These are phyloP conservation scores for Lepidurus apus DNA, from an alignment of 1,140 invertebrate species.

Conservation along the genomic window DNA sequence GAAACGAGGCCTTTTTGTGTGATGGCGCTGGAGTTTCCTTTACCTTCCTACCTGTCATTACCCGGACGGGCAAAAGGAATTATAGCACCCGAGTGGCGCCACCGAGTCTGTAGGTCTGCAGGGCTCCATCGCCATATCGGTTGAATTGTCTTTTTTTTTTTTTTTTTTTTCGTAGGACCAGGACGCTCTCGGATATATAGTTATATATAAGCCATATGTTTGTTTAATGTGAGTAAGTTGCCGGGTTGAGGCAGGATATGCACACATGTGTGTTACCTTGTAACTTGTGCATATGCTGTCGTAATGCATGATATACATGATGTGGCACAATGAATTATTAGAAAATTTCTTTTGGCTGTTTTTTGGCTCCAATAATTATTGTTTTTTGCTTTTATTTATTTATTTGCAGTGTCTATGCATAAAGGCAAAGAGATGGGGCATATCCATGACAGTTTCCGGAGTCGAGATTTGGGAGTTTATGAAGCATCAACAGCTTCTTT, in stretches of 20 bases:
- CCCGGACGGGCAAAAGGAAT: conserved; percentile 31
- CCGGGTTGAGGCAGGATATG: background rate
- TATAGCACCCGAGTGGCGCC: conserved; percentile 30
- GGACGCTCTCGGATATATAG: conserved; percentile 7
- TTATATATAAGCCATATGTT: conserved; percentile 20
- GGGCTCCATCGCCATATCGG: conserved; percentile 3
- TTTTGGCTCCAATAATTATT: background rate
- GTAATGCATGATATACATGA: background rate
- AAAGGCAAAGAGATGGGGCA: conserved; percentile 44
- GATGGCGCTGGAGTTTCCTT: conserved; percentile 27
- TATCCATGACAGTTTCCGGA: conserved; percentile 56
- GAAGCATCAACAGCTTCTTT: conserved; percentile 69
- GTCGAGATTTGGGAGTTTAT: conserved; percentile 74
- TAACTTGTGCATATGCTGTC: background rate
- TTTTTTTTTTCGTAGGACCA: conserved; percentile 28
- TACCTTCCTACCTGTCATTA: conserved; percentile 32
- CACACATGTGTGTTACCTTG: background rate
- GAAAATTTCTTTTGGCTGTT: background rate
- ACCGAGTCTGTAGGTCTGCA: conserved; percentile 25
- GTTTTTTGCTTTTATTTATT: background rate
- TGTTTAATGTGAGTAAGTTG: background rate
- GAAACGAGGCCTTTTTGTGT: conserved; percentile 26
- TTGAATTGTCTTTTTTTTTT: conserved; percentile 26
- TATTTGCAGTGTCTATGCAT: conserved; percentile 68
- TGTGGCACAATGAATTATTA: background rate